Evolutionary conservation across 2,797 vertebrate species (phyloP).

Genomic region (Tokudaia tokunoshimensis): DNA sequence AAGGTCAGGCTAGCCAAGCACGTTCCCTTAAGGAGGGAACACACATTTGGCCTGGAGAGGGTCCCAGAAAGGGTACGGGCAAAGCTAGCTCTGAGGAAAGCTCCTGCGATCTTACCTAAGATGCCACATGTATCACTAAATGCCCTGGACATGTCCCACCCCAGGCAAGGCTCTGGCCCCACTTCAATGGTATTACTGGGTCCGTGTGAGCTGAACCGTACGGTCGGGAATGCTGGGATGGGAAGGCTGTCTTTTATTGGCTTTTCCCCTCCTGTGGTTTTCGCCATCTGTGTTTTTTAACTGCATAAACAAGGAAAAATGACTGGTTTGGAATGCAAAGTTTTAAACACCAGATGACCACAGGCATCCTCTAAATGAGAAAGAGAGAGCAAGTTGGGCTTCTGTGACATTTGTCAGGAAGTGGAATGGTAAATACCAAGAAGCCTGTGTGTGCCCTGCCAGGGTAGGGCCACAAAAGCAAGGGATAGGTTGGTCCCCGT

Average conservation of each 20-base stretch:
- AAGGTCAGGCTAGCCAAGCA: slow-evolving; percentile 84
- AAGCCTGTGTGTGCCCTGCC: background rate
- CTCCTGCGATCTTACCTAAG: slow-evolving; percentile 53
- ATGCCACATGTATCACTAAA: slow-evolving; percentile 34
- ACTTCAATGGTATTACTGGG: slow-evolving; percentile 45
- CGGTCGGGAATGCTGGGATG: slow-evolving; percentile 75
- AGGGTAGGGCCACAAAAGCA: background rate
- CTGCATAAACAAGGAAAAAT: slow-evolving; percentile 88
- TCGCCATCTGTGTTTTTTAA: slow-evolving; percentile 89
- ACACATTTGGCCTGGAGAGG: slow-evolving; percentile 77
- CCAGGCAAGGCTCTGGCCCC: slow-evolving; percentile 70
- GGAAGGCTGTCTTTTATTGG: slow-evolving; percentile 62
- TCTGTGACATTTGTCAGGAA: slow-evolving; percentile 86
- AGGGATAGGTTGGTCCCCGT: background rate
- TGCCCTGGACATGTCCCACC: slow-evolving; percentile 39
- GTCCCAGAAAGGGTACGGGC: slow-evolving; percentile 64
- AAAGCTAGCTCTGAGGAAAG: slow-evolving; percentile 65
- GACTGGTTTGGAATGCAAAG: slow-evolving; percentile 86
- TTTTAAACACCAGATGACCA: slow-evolving; percentile 86
- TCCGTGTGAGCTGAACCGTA: slow-evolving; percentile 67
- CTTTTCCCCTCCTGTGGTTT: slow-evolving; percentile 78
- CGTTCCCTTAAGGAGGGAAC: slow-evolving; percentile 79
- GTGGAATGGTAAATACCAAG: slow-evolving; percentile 77
- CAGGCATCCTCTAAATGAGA: slow-evolving; percentile 86
- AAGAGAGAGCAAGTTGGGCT: slow-evolving; percentile 78